These are phyloP conservation scores for Latrodectus hesperus DNA, from an alignment of 2,888 invertebrate species.

Conservation along the genomic window DNA sequence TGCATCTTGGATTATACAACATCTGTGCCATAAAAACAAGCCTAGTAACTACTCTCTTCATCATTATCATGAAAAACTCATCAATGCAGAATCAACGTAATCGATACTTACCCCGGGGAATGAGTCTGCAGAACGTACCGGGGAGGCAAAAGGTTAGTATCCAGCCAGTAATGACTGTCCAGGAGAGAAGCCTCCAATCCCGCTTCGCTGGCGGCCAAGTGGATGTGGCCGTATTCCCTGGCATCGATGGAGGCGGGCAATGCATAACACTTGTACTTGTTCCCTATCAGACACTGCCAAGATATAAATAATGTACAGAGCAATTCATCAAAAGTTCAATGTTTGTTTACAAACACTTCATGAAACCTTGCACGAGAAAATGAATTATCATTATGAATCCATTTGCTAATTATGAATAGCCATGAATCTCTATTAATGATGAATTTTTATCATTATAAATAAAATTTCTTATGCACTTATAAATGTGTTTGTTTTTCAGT, in stretches of 20 bases:
- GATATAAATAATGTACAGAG: not conserved
- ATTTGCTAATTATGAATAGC: not conserved
- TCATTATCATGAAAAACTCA: no score
- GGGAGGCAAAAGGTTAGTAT: conserved; percentile 74
- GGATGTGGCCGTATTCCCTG: conserved; percentile 75
- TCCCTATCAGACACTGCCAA: conserved; percentile 75
- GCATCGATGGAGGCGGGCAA: conserved; percentile 75
- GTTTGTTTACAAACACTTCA: not conserved
- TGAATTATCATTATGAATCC: not conserved
- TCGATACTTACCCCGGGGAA: conserved; percentile 21
- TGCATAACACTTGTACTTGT: conserved; percentile 75
- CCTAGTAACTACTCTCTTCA: no score
- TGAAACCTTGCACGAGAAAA: not conserved
- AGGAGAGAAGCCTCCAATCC: conserved; percentile 74
- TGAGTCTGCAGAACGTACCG: conserved; percentile 62
- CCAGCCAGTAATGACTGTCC: conserved; percentile 75
- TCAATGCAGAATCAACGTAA: not conserved
- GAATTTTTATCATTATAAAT: not conserved
- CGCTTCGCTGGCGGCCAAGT: conserved; percentile 73
- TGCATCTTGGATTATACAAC: no score
- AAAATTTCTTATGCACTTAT: not conserved
- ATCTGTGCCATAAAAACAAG: no score
- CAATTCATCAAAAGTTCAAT: not conserved
- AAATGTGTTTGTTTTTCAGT: no score
- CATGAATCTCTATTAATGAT: not conserved